Evolutionary conservation across 1,140 invertebrate genomes (phyloP).

Genomic region (Bactericera cockerelli): DNA sequence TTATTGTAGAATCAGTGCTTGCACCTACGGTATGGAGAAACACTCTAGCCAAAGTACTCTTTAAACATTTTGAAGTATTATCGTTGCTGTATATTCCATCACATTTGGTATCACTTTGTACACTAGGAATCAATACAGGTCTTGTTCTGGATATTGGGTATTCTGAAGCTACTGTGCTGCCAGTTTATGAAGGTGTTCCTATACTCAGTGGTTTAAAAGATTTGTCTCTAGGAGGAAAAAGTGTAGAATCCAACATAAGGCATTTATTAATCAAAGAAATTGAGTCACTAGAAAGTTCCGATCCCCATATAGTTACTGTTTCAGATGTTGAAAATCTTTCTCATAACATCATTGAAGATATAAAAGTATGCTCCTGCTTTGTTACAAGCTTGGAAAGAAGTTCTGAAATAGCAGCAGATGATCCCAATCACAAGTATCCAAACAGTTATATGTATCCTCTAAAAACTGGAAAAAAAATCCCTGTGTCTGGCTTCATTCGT

Average conservation of each 20-base stretch:
- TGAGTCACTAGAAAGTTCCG: background rate
- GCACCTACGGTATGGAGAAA: constrained; percentile 65
- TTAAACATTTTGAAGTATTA: constrained; percentile 79
- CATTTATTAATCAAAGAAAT: background rate
- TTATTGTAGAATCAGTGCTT: constrained; percentile 79
- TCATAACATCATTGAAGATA: background rate
- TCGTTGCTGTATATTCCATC: constrained; percentile 46
- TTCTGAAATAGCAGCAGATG: constrained; percentile 34
- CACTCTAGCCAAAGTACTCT: constrained; percentile 78
- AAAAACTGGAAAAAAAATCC: constrained; percentile 39
- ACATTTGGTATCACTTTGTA: constrained; percentile 62
- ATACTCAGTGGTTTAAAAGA: constrained; percentile 63
- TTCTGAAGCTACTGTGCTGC: constrained; percentile 63
- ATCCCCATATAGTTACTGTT: background rate
- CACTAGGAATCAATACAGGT: constrained; percentile 57
- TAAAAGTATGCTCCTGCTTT: constrained; percentile 42
- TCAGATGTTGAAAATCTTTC: constrained; percentile 14
- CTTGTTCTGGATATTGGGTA: constrained; percentile 80
- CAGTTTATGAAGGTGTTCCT: constrained; percentile 70
- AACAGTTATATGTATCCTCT: constrained; percentile 56
- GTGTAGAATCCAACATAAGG: constrained; percentile 35
- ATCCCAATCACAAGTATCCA: constrained; percentile 27
- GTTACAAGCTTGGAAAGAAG: constrained; percentile 58
- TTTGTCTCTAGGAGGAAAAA: constrained; percentile 48
- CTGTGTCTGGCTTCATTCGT: constrained; percentile 50